Conservation (phyloP, 1,140 invertebrate species). For the Drosophila takahashii region DNA sequence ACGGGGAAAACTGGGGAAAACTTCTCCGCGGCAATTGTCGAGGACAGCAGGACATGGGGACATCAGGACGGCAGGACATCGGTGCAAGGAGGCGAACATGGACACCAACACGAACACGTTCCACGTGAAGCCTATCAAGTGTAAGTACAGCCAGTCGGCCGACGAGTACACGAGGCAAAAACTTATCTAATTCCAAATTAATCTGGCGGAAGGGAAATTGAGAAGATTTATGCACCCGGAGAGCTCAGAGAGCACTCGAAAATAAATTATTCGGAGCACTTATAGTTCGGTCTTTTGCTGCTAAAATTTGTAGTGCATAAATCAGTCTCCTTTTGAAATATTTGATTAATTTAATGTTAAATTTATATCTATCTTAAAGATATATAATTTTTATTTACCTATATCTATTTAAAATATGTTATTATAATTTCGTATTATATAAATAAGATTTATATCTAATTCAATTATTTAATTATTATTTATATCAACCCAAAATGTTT, state of each 20-base stretch:
- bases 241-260: background rate
- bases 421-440: too few species aligned
- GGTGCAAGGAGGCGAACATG: background rate
- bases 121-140: slow-evolving; percentile 74
- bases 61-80: background rate
- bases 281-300: too few species aligned
- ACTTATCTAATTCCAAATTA: background rate
- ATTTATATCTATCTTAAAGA: too few species aligned
- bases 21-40: slow-evolving; percentile 53
- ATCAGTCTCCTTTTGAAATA: too few species aligned
- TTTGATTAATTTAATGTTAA: too few species aligned
- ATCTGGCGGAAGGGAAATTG: background rate
- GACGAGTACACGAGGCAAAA: slow-evolving; percentile 8
- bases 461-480: too few species aligned
- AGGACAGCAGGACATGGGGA: slow-evolving; percentile 5
- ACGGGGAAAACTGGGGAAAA: background rate
- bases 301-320: too few species aligned
- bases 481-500: too few species aligned
- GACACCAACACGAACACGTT: slow-evolving; percentile 42
- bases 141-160: slow-evolving; percentile 44
- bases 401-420: too few species aligned
- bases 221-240: background rate
- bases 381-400: too few species aligned
- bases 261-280: background rate
- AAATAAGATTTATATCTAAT: too few species aligned